These are phyloP conservation scores for Hirtodrosophila cameraria DNA, from an alignment of 2,888 invertebrate species.

Conservation along the genomic window DNA sequence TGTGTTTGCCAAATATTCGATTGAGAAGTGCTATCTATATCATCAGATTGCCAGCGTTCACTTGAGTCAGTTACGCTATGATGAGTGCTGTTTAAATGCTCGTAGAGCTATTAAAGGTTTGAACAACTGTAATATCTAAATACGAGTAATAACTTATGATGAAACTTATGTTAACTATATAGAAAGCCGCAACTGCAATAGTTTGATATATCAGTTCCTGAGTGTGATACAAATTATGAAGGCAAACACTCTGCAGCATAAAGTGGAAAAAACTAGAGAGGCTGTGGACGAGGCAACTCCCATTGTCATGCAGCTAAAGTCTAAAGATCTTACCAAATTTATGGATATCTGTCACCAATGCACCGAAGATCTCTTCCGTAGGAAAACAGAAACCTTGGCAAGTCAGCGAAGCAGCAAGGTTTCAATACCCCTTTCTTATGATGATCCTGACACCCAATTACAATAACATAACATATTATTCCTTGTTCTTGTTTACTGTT, in stretches of 20 bases:
- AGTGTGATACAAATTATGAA: constrained; percentile 68
- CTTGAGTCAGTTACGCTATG: constrained; percentile 68
- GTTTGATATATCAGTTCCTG: constrained; percentile 72
- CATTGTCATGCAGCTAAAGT: constrained; percentile 13
- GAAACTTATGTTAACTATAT: too few relatives aligned
- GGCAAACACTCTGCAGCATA: constrained; percentile 70
- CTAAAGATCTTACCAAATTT: constrained; percentile 17
- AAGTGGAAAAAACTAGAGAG: constrained; percentile 75
- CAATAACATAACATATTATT: too few relatives aligned
- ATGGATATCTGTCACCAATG: neutral
- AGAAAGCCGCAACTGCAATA: constrained; percentile 63
- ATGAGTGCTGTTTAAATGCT: constrained; percentile 74
- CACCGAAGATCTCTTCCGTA: neutral
- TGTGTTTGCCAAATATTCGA: constrained; percentile 71
- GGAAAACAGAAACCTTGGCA: too few relatives aligned
- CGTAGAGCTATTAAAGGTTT: constrained; percentile 66
- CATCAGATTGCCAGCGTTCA: constrained; percentile 75
- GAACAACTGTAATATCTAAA: neutral
- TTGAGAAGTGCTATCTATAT: constrained; percentile 77
- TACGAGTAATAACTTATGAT: neutral
- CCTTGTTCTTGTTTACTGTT: too few relatives aligned
- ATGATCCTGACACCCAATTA: too few relatives aligned
- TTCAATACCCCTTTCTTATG: too few relatives aligned
- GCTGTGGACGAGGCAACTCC: constrained; percentile 36
- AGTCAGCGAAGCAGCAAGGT: too few relatives aligned